phyloP scores from a whole-genome alignment of 2,797 vertebrate genomes.

The Tachyglossus aculeatus region DNA sequence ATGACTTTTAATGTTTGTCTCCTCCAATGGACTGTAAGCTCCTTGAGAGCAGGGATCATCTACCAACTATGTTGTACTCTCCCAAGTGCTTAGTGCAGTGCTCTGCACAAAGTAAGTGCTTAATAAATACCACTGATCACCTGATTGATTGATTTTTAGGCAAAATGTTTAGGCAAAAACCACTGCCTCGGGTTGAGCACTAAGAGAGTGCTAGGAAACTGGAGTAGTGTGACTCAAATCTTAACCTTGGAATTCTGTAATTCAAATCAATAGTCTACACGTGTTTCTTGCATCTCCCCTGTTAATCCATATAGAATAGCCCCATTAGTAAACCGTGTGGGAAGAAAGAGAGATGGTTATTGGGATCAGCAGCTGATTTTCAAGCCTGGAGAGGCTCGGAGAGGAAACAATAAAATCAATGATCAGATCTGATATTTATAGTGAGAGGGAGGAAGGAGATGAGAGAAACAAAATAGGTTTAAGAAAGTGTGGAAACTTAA shows the following conservation, averaged over 20 bases:
- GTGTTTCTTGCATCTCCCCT: background rate
- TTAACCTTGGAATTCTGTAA: background rate
- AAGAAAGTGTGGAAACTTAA: slow-evolving; percentile 7
- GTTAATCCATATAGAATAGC: background rate
- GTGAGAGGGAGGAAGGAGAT: slow-evolving; percentile 11
- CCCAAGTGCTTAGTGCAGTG: background rate
- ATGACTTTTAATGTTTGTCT: background rate
- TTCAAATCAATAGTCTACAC: background rate
- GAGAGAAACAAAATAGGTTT: slow-evolving; percentile 32
- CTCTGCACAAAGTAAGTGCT: background rate
- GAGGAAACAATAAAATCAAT: slow-evolving; percentile 36
- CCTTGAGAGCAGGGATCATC: background rate
- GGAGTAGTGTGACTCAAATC: background rate
- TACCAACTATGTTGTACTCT: background rate
- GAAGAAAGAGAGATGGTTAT: background rate
- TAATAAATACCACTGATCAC: background rate
- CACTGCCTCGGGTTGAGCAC: background rate
- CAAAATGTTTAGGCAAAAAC: background rate
- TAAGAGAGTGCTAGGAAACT: background rate
- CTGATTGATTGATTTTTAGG: background rate
- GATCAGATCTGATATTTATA: slow-evolving; percentile 41
- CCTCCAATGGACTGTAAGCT: background rate
- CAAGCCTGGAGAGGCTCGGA: slow-evolving; percentile 19
- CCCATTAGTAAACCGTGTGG: background rate
- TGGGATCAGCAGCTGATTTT: slow-evolving; percentile 31